Evolutionary conservation across 2,113 vertebrate species (phyloP).

Genomic region (Eulacestoma nigropectus): DNA sequence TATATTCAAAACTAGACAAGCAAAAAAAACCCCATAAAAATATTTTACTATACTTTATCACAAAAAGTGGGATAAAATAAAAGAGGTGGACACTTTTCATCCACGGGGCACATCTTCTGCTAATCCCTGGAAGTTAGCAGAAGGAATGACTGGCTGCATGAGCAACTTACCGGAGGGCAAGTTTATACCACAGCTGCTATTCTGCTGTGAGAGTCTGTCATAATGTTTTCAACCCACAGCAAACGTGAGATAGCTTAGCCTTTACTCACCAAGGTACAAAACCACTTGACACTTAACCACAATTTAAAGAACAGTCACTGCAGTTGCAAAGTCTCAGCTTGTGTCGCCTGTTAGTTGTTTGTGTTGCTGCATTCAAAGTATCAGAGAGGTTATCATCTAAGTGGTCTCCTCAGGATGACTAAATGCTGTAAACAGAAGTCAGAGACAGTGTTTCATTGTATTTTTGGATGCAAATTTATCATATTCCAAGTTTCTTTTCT

Average conservation of each 20-base stretch:
- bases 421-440: background rate
- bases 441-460: background rate
- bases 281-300: background rate
- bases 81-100: background rate
- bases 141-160: background rate
- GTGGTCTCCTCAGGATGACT: background rate
- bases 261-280: background rate
- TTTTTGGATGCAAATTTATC: background rate
- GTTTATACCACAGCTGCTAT: background rate
- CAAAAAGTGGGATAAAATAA: background rate
- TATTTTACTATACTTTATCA: background rate
- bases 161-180: background rate
- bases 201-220: background rate
- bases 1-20: background rate
- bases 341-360: background rate
- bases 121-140: background rate
- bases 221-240: background rate
- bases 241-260: background rate
- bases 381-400: background rate
- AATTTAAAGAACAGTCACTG: background rate
- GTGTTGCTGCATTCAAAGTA: background rate
- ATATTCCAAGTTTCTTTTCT: background rate
- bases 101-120: background rate
- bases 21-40: background rate
- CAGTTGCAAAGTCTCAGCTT: background rate